Evolutionary conservation across 2,113 vertebrate species (phyloP).

Genomic region (Dryoscopus gambensis): DNA sequence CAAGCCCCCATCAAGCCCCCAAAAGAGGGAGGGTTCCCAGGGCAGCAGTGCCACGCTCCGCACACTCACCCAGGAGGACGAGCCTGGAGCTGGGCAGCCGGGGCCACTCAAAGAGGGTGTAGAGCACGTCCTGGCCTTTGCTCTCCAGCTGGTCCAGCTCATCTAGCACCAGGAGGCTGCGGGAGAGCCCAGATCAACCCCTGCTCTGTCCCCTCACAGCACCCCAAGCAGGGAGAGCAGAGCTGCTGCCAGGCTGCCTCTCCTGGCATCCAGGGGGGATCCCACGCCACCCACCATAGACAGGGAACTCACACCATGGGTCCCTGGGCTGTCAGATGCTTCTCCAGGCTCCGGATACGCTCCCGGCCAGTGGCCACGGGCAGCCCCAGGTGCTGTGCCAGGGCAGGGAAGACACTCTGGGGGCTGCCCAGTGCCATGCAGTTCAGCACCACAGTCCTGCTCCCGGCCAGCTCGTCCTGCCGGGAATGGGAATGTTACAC

Average conservation of each 20-base stretch:
- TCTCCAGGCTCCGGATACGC: conserved; percentile 73
- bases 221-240: neutral
- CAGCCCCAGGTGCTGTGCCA: conserved; percentile 78
- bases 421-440: conserved; percentile 90
- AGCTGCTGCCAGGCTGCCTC: neutral
- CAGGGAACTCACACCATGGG: conserved; percentile 83
- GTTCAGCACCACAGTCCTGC: conserved; percentile 82
- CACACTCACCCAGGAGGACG: conserved; percentile 84
- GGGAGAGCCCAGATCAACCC: neutral
- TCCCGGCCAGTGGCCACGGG: conserved; percentile 20
- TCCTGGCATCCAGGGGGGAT: neutral
- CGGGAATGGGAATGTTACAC: fast-evolving
- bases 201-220: neutral
- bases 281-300: fast-evolving
- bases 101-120: conserved; percentile 95
- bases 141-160: conserved; percentile 98
- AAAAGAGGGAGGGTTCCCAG: neutral
- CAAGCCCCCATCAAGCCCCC: neutral
- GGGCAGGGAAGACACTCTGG: conserved; percentile 81
- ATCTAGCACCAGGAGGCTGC: conserved; percentile 88
- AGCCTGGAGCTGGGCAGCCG: conserved; percentile 81
- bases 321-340: conserved; percentile 73
- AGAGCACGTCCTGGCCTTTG: conserved; percentile 91
- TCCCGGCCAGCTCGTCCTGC: conserved; percentile 75
- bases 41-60: neutral